These are phyloP conservation scores for Parazoanthus atlanticus DNA, from an alignment of 92 coral and sea anemone species.

Conservation along the genomic window DNA sequence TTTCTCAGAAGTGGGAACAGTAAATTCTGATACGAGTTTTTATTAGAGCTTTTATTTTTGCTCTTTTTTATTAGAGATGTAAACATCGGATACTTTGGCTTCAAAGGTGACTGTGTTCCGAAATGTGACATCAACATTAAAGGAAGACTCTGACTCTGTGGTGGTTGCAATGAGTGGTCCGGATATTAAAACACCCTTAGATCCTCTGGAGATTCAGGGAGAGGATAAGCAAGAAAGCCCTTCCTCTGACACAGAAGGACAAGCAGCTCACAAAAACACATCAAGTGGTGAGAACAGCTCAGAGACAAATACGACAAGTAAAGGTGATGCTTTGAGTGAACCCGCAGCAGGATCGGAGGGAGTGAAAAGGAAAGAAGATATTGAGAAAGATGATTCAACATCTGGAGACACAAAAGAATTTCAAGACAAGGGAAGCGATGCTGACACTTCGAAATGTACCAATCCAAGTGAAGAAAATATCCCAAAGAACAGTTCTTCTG, in stretches of 20 bases:
- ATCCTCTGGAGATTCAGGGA: not conserved
- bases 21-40: not conserved
- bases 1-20: too few relatives aligned
- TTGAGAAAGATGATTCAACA: not conserved
- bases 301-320: not conserved
- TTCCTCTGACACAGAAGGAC: not conserved
- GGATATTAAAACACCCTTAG: not conserved
- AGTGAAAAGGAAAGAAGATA: not conserved
- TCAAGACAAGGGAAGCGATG: not conserved
- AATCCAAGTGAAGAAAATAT: not conserved
- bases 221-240: not conserved
- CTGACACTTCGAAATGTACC: not conserved
- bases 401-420: not conserved
- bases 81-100: not conserved
- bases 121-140: not conserved
- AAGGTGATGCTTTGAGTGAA: not conserved
- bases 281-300: not conserved
- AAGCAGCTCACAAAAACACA: not conserved
- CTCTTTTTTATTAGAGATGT: not conserved
- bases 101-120: not conserved
- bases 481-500: not conserved
- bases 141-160: not conserved
- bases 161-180: conserved; percentile 1
- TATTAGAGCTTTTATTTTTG: not conserved
- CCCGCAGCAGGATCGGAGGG: not conserved